Percentiles rank a stretch among this genome's conserved stretches.
Evolutionary conservation across 1,140 invertebrate genomes (phyloP).

Genomic region (Melipona quadrifasciata): DNA sequence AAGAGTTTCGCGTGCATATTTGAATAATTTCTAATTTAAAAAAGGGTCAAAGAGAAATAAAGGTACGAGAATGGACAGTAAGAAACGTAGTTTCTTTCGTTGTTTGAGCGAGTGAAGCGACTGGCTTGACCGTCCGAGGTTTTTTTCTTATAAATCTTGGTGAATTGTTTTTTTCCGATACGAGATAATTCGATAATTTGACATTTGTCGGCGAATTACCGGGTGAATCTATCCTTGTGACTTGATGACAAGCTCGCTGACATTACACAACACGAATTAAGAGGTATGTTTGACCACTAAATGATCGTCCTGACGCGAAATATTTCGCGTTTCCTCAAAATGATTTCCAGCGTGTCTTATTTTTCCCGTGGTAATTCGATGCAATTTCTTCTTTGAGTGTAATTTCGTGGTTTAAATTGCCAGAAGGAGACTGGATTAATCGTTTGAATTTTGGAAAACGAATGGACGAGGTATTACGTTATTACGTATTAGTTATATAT

Average conservation of each 20-base stretch:
- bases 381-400: neutral
- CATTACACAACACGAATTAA: slow-evolving; percentile 18
- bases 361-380: neutral
- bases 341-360: too few species aligned
- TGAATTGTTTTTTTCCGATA: neutral
- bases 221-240: neutral
- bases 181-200: neutral
- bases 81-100: neutral
- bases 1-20: slow-evolving; percentile 26
- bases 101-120: neutral
- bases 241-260: slow-evolving; percentile 16
- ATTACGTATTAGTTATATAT: too few species aligned
- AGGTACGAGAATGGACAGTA: too few species aligned
- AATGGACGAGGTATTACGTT: too few species aligned
- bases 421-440: neutral
- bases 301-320: too few species aligned
- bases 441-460: too few species aligned
- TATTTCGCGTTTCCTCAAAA: too few species aligned
- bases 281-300: too few species aligned
- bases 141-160: slow-evolving; percentile 13
- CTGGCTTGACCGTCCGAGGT: rapidly evolving
- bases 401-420: neutral
- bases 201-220: neutral
- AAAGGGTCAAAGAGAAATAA: too few species aligned
- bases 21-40: neutral